Evolutionary conservation across 2,797 vertebrate genomes (phyloP).

Genomic region (Hipposideros larvatus): DNA sequence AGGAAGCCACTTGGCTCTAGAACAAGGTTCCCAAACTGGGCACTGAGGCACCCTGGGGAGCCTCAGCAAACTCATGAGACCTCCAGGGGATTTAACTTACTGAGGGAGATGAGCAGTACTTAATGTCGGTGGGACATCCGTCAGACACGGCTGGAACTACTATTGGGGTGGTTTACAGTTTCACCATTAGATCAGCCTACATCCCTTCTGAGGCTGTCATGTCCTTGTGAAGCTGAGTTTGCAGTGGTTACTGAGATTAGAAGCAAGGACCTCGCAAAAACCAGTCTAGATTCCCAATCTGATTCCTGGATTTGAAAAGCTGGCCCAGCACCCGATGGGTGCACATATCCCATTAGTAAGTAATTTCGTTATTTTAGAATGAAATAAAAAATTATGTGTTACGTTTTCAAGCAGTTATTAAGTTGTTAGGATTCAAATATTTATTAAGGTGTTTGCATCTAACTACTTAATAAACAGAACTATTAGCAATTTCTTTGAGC

Average conservation of each 20-base stretch:
- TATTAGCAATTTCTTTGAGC: background rate
- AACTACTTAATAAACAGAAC: background rate
- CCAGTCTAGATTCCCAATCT: too few relatives aligned
- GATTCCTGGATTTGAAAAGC: background rate
- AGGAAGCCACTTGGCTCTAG: background rate
- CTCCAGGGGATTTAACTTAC: background rate
- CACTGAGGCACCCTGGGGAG: background rate
- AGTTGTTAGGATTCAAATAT: conserved; percentile 30
- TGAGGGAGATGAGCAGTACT: background rate
- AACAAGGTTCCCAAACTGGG: background rate
- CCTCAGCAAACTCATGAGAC: background rate
- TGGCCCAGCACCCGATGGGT: background rate
- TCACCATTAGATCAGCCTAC: too few relatives aligned
- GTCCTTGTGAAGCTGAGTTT: background rate
- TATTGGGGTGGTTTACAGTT: background rate
- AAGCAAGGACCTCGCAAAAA: background rate
- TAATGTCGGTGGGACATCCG: background rate
- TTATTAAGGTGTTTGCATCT: conserved; percentile 2
- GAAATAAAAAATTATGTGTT: background rate
- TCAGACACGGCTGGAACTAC: background rate
- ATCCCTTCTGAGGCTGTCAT: background rate
- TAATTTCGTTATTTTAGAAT: background rate
- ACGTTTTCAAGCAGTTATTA: conserved; percentile 55
- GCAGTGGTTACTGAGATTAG: background rate
- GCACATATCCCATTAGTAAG: background rate